Percentiles rank a stretch among this genome's conserved stretches.
These are phyloP conservation scores for Sebastes flavidus DNA, from an alignment of 2,797 vertebrate genomes.

Conservation along the genomic window DNA sequence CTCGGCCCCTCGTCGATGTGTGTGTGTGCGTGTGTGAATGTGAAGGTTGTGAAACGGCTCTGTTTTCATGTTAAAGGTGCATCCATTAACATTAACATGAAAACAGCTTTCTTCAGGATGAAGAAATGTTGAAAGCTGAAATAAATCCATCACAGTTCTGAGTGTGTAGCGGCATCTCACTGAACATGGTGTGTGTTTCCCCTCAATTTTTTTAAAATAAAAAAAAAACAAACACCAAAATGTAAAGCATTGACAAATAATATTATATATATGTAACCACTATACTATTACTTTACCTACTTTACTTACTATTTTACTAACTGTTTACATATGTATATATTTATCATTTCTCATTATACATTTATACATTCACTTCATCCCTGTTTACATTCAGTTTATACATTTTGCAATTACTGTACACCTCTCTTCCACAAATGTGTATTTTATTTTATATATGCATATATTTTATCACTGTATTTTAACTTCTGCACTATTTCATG, in stretches of 20 bases:
- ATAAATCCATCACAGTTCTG: neutral
- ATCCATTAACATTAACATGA: neutral
- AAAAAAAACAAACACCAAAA: neutral
- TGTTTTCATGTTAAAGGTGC: no score
- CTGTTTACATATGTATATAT: no score
- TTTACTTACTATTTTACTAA: neutral
- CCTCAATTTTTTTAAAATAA: neutral
- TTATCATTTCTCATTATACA: neutral
- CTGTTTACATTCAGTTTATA: neutral
- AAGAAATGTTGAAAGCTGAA: neutral
- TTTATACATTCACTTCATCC: neutral
- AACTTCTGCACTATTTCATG: neutral
- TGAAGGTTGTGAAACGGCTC: no score
- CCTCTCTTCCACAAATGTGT: neutral
- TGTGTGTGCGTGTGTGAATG: neutral
- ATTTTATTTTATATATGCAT: neutral
- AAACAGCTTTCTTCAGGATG: neutral
- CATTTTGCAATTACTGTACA: neutral
- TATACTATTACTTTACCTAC: neutral
- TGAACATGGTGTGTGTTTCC: neutral
- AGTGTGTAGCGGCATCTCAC: neutral
- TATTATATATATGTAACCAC: neutral
- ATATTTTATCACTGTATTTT: neutral
- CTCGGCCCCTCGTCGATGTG: neutral
- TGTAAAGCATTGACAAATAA: neutral